Percentiles rank a stretch among this genome's conserved stretches.
phyloP scores from a whole-genome alignment of 1,140 invertebrate genomes.

The Caenorhabditis briggsae region DNA sequence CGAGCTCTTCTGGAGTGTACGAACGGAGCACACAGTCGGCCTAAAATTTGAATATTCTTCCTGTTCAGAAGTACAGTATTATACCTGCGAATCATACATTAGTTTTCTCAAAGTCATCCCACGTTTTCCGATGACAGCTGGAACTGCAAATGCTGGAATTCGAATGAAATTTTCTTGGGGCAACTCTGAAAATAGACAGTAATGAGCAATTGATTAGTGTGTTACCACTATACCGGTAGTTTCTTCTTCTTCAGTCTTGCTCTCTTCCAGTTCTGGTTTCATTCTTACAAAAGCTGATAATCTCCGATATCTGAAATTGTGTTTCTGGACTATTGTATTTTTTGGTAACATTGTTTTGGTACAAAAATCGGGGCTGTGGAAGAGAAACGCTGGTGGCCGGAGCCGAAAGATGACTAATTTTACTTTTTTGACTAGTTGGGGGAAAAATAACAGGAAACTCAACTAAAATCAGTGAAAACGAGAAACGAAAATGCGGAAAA shows the following conservation, averaged over 20 bases:
- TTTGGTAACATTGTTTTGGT: too few species aligned
- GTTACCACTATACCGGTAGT: neutral
- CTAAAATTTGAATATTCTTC: neutral
- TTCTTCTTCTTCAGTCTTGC: neutral
- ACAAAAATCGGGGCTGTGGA: too few species aligned
- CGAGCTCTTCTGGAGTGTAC: conserved; percentile 34
- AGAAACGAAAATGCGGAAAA: too few species aligned
- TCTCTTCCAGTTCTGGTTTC: neutral
- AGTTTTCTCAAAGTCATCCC: conserved; percentile 37
- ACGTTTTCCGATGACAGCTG: conserved; percentile 33
- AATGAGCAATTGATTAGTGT: neutral
- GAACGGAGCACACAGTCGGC: conserved; percentile 20
- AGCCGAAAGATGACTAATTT: too few species aligned
- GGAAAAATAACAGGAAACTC: too few species aligned
- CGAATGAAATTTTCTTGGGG: neutral
- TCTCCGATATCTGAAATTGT: conserved; percentile 21
- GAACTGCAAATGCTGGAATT: conserved; percentile 31
- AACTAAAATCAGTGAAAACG: too few species aligned
- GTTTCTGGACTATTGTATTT: too few species aligned
- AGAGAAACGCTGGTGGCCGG: too few species aligned
- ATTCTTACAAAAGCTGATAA: conserved; percentile 6
- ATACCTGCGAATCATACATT: conserved; percentile 23
- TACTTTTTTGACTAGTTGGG: too few species aligned
- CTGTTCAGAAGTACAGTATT: too few species aligned
- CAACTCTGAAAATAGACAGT: neutral